Base-by-base conservation (phyloP, 2,888 invertebrate genomes). In the Aproaerema taeniolella region DNA sequence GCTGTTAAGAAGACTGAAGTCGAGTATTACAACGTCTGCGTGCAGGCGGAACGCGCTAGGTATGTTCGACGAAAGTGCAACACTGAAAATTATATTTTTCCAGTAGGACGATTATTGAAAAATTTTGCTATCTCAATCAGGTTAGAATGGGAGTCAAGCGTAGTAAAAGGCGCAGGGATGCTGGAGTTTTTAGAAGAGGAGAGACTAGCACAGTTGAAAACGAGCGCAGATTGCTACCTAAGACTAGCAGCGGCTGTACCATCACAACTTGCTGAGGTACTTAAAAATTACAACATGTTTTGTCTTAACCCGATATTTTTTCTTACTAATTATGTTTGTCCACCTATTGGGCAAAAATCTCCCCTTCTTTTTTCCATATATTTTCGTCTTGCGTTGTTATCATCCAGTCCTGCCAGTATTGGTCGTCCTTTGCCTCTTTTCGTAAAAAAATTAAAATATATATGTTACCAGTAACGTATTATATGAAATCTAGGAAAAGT, bases 181-280 rank as follows among this genome's bases (percentile, higher is more conserved):
- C 90, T 98, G 74, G 96, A 97, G 73, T 90, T 92, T 37, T 86
- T 97, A 39, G 97, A 98, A 69, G 96, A 96, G 67, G 97, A 97
- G 76, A 89, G 97, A 55, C 87, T 97, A 40, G 90, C 90, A 42
- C 93, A 94, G 58, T 88, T 97, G 67, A 95, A 95, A 67, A 91
- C 86, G 16, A 88, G 90, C 42, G 88, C 92, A 20, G 89, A 89
- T 45, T 89, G 89, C 42, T 92, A 92, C 63, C 74, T 91, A n/a
- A 81, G 89, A 45, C 85, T 92, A 17, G 89, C 89, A 11, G 70
- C 87, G 2, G 92, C 94, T 33, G 89, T 96, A 58, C 93, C 94
- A 46, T 95, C 97, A 3, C 92, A 94, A 60, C 67, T 94, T 38
- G 90, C 92, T 24, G 92, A 92, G 75, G 91, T 93, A 68, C 68